A percentile compares a stretch with the other conserved stretches of the same genome.
These are phyloP conservation scores for Lutraria lutraria DNA, from an alignment of 2,888 invertebrate species.

Conservation along the genomic window DNA sequence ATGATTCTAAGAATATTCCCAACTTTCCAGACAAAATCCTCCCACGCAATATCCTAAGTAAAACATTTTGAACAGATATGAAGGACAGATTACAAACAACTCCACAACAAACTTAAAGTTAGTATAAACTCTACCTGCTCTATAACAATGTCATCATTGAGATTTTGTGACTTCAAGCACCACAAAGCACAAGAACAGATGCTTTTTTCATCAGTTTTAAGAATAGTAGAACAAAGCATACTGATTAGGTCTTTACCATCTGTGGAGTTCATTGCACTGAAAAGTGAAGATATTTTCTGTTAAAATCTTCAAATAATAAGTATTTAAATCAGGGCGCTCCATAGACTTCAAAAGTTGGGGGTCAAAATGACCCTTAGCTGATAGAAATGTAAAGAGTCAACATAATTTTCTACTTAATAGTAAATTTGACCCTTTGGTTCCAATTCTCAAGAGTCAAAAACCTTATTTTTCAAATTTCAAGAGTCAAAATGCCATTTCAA, in stretches of 20 bases:
- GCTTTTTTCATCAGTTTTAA: constrained; percentile 75
- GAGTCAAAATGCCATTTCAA: too few relatives aligned
- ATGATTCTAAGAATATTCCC: neutral
- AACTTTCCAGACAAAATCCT: neutral
- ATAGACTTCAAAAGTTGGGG: too few relatives aligned
- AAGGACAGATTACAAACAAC: neutral
- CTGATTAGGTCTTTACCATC: constrained; percentile 44
- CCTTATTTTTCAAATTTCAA: too few relatives aligned
- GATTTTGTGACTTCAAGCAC: constrained; percentile 79
- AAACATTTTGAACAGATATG: neutral
- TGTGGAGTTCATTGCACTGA: constrained; percentile 47
- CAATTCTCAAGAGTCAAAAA: too few relatives aligned
- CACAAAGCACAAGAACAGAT: constrained; percentile 79
- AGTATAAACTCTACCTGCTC: constrained; percentile 68
- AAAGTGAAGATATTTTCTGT: neutral
- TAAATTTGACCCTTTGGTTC: too few relatives aligned
- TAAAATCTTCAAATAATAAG: neutral
- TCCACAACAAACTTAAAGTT: neutral
- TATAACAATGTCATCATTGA: constrained; percentile 66
- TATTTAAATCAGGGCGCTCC: too few relatives aligned
- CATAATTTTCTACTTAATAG: too few relatives aligned
- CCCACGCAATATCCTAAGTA: neutral
- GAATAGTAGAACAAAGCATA: constrained; percentile 63
- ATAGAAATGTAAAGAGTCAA: too few relatives aligned
- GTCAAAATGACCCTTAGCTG: too few relatives aligned